phyloP scores from a whole-genome alignment of 2,113 vertebrate genomes.

The Mormyrus iriodes region DNA sequence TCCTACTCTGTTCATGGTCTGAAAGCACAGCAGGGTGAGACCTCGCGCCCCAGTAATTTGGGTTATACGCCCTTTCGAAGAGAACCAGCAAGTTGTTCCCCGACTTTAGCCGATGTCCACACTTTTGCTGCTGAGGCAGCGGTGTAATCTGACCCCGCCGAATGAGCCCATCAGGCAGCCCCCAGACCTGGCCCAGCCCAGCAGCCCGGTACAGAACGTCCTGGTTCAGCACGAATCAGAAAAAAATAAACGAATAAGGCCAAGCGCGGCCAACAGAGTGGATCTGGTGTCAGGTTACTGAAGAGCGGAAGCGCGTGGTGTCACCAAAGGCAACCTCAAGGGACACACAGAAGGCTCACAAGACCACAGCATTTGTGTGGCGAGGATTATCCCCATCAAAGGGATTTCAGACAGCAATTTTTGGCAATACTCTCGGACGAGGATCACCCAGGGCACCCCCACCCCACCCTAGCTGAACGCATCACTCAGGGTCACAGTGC shows the following conservation, averaged over 20 bases:
- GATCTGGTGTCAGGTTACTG: not conserved
- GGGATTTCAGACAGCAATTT: not conserved
- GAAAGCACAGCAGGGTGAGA: not conserved
- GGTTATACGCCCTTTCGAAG: not conserved
- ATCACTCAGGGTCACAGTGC: not conserved
- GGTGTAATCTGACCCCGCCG: not conserved
- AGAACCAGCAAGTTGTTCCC: not conserved
- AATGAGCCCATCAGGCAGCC: not conserved
- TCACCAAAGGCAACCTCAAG: not conserved
- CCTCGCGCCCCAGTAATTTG: not conserved
- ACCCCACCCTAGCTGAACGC: not conserved
- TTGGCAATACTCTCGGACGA: not conserved
- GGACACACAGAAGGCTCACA: not conserved
- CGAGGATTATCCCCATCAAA: not conserved
- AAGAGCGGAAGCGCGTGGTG: not conserved
- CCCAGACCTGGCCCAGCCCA: not conserved
- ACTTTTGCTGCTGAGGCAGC: not conserved
- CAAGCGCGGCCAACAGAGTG: not conserved
- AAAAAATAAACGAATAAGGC: not conserved
- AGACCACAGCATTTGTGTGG: not conserved
- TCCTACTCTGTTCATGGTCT: not conserved
- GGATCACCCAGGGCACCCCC: not conserved
- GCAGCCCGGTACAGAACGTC: not conserved
- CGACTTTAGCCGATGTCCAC: not conserved
- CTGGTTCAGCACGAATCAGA: not conserved